These are phyloP conservation scores for Myopa tessellatipennis DNA, from an alignment of 2,888 invertebrate genomes.

Conservation along the genomic window DNA sequence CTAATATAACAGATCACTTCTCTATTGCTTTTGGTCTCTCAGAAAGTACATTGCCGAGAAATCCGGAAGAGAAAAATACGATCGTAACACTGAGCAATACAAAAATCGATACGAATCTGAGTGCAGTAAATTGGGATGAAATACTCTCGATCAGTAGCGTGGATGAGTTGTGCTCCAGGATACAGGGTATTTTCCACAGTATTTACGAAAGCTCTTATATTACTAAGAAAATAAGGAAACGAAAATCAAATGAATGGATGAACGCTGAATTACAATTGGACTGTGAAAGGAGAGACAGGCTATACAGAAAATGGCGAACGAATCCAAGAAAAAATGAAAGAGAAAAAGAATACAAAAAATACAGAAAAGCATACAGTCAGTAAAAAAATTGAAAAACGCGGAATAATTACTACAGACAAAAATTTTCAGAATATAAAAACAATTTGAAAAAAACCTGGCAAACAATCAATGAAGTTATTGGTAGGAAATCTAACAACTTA, in stretches of 20 bases:
- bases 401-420: not conserved
- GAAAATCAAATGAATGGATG: not conserved
- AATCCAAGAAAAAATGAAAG: not conserved
- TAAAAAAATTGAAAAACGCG: not conserved
- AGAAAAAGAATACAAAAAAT: conserved; percentile 18
- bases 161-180: not conserved
- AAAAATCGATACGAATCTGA: not conserved
- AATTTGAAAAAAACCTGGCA: conserved; percentile 5
- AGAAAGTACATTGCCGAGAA: not conserved
- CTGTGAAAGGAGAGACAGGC: not conserved
- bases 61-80: not conserved
- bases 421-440: not conserved
- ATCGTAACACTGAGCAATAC: not conserved
- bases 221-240: not conserved
- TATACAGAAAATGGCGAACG: not conserved
- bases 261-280: not conserved
- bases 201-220: not conserved
- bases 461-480: conserved; percentile 29
- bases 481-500: not conserved
- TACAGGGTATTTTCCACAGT: not conserved
- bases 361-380: not conserved
- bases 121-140: not conserved
- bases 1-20: not conserved
- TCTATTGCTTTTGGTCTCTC: not conserved
- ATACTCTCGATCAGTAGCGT: not conserved